Conservation (phyloP, 2,113 vertebrate genomes). For the Tetraodon nigroviridis region DNA sequence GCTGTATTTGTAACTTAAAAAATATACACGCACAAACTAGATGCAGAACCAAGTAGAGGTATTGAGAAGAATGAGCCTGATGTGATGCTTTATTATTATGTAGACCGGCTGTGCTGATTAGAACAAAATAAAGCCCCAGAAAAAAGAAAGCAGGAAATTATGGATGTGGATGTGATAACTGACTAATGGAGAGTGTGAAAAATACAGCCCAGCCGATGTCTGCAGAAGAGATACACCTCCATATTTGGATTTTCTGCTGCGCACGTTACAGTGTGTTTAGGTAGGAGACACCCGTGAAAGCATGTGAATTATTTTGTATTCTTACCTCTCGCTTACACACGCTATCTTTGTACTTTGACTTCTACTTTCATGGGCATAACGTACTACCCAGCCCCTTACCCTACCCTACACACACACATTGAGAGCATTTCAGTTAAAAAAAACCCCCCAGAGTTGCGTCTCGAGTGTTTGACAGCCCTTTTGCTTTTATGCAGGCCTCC, state of each 20-base stretch:
- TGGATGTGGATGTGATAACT: not conserved
- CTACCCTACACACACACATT: not conserved
- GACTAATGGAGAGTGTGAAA: not conserved
- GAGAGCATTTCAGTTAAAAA: not conserved
- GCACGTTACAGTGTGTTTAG: too few relatives aligned
- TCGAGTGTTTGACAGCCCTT: constrained; percentile 17
- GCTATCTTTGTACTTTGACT: too few relatives aligned
- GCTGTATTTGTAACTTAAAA: too few relatives aligned
- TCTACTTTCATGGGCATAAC: too few relatives aligned
- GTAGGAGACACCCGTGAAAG: too few relatives aligned
- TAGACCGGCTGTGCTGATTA: not conserved
- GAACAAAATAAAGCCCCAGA: not conserved
- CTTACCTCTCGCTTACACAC: too few relatives aligned
- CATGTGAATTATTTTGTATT: too few relatives aligned
- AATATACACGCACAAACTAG: not conserved
- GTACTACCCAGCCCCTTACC: too few relatives aligned
- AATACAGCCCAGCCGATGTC: not conserved
- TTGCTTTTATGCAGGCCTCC: constrained; percentile 8
- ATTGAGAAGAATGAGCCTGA: not conserved
- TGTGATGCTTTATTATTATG: not conserved
- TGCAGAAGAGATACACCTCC: not conserved
- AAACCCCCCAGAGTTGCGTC: not conserved
- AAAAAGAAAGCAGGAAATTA: not conserved
- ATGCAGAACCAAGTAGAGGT: not conserved
- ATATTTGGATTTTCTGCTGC: not conserved